Conservation (phyloP, 2,797 vertebrate genomes). For the Hydrocynus forskahlii region DNA sequence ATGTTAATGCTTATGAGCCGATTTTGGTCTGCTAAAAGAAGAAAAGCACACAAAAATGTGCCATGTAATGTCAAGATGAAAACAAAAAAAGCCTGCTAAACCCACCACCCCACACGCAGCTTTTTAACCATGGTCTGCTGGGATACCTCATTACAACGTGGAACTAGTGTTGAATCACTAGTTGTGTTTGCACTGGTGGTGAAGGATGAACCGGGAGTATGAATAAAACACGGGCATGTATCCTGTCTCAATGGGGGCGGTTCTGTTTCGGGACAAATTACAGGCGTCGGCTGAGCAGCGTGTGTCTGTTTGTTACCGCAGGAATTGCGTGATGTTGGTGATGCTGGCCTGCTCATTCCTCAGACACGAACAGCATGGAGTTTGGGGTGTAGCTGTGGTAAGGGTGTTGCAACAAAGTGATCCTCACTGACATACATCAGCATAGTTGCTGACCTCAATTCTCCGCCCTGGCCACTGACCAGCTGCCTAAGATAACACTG, state of each 20-base stretch:
- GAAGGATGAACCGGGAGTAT: neutral
- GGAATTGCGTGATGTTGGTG: neutral
- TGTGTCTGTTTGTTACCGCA: neutral
- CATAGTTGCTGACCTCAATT: slow-evolving; percentile 16
- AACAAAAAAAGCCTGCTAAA: neutral
- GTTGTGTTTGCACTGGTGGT: slow-evolving; percentile 16
- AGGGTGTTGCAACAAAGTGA: slow-evolving; percentile 14
- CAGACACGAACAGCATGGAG: neutral
- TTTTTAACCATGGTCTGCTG: neutral
- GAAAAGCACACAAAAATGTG: slow-evolving; percentile 2
- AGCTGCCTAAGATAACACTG: slow-evolving; percentile 37
- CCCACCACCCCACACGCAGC: neutral
- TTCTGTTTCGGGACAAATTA: neutral
- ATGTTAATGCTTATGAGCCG: neutral
- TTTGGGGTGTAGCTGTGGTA: slow-evolving; percentile 15
- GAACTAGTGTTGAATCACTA: slow-evolving; percentile 17
- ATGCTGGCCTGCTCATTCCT: neutral
- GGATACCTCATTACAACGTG: neutral
- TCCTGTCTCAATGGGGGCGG: neutral
- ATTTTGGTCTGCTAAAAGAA: neutral
- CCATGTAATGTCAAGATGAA: neutral
- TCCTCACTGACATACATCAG: slow-evolving; percentile 14
- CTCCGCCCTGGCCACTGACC: slow-evolving; percentile 1
- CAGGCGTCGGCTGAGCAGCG: neutral
- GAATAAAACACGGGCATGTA: neutral